Conservation (phyloP, 2,888 invertebrate species). For the Gnatocerus cornutus region DNA sequence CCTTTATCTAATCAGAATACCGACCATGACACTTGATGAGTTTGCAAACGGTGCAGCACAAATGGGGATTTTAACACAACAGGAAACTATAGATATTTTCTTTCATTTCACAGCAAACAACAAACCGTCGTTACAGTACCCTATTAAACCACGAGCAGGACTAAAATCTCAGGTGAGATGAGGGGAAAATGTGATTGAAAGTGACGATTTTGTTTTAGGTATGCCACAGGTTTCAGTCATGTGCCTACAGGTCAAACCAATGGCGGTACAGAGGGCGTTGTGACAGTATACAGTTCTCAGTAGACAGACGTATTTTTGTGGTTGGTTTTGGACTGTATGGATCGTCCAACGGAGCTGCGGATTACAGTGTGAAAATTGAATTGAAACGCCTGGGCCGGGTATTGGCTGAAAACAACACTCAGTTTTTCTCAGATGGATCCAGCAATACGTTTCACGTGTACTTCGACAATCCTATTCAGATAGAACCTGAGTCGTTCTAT, state of each 20-base stretch:
- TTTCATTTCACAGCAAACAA: slow-evolving; percentile 93
- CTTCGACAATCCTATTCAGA: slow-evolving; percentile 88
- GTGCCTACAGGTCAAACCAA: slow-evolving; percentile 96
- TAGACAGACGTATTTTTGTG: slow-evolving; percentile 95
- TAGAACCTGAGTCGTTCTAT: slow-evolving; percentile 95
- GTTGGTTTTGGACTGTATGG: slow-evolving; percentile 97
- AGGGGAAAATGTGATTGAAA: neutral
- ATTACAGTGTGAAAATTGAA: slow-evolving; percentile 96
- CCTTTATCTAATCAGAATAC: slow-evolving; percentile 91
- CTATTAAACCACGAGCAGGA: slow-evolving; percentile 87
- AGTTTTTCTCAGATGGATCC: slow-evolving; percentile 97
- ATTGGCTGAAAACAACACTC: slow-evolving; percentile 92
- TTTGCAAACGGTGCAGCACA: slow-evolving; percentile 97
- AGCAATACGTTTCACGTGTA: slow-evolving; percentile 96
- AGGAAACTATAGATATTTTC: slow-evolving; percentile 96
- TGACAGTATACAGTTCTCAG: slow-evolving; percentile 97
- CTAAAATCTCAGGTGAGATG: slow-evolving; percentile 86
- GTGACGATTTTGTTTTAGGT: slow-evolving; percentile 75
- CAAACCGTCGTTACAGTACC: slow-evolving; percentile 89
- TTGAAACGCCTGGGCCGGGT: slow-evolving; percentile 91
- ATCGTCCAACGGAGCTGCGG: slow-evolving; percentile 95
- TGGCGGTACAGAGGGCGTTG: slow-evolving; percentile 98
- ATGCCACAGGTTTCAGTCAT: slow-evolving; percentile 96
- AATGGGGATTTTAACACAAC: slow-evolving; percentile 90
- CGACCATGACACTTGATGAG: slow-evolving; percentile 94